Evolutionary conservation across 1,140 invertebrate genomes (phyloP), one percentile per base, ranked within the genome.

Genomic region (Habropoda laboriosa): DNA sequence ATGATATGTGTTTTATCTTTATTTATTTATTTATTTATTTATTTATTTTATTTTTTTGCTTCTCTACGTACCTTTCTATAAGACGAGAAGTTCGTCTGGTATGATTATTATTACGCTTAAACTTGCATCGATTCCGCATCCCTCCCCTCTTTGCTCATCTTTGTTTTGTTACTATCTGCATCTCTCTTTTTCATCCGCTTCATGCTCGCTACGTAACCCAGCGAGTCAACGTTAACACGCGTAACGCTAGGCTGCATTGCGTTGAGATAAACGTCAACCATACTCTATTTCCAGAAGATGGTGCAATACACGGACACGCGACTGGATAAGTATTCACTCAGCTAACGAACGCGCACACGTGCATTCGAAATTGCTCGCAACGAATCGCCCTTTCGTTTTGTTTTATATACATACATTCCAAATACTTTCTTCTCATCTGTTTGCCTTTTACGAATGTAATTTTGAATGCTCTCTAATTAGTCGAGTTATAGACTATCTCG

Each of bases 201-300:
- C 18, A 38, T 67, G 10, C 51, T 21, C 49, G 12, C 32, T n/a
- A 32, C 38, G 47, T 49, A 53, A 60, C 53, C n/a, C 47, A 27
- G n/a, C 49, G 72, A 49, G 58, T 75, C 49, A 40, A 75, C 73
- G 60, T 66, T 49, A 64, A 55, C 42, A 38, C 60, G 27, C 51
- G 51, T 21, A 13, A 38, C 24, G 8, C 58, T 35, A 67, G 38
- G 47, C 35, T 32, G 38, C 49, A 75, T 24, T 18, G 49, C 49
- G 73, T 55, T 18, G 10, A 38, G 38, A 76, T 67, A 67, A 76
- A 76, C 61, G 21, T 32, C 18, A 38, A 24, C 55, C 24, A 35
- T 51, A 55, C 55, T 71, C 75, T 78, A 71, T 78, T 78, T 78
- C 75, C 67, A 78, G 75, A 60, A 60, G 66, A 78, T 78, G 75